A percentile compares a stretch with the other conserved stretches of the same genome.
Conservation (phyloP, 2,888 invertebrate species). For the Leucophenga maculata region DNA sequence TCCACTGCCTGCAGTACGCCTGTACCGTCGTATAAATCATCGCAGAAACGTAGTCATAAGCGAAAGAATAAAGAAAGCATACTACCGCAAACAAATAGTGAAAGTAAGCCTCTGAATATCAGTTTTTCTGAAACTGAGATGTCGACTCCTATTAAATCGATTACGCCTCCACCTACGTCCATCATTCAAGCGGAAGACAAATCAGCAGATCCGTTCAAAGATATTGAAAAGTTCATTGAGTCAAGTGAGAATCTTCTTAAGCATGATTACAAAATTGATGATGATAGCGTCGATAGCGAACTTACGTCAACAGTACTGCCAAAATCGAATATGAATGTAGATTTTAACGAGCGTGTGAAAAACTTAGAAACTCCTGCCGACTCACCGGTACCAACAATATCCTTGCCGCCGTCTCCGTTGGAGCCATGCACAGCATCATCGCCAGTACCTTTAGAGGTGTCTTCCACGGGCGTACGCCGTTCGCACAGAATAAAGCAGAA, state of each 20-base stretch:
- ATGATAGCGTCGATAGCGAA: constrained; percentile 45
- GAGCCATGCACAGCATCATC: constrained; percentile 2
- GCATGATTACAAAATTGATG: constrained; percentile 63
- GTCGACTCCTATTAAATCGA: background rate
- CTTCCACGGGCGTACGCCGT: constrained; percentile 76
- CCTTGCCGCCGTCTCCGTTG: constrained; percentile 51
- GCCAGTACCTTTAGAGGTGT: background rate
- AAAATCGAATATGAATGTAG: constrained; percentile 17
- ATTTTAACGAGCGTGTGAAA: constrained; percentile 45
- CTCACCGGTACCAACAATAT: constrained; percentile 51
- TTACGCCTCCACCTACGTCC: constrained; percentile 23
- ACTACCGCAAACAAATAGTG: too few relatives aligned
- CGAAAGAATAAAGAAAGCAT: constrained; percentile 14
- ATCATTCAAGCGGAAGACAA: constrained; percentile 42
- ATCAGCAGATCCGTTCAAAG: constrained; percentile 62
- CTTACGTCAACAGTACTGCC: constrained; percentile 26
- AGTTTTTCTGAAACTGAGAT: too few relatives aligned
- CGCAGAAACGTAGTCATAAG: background rate
- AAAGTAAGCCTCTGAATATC: too few relatives aligned
- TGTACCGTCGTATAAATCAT: constrained; percentile 20
- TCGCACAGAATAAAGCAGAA: constrained; percentile 85
- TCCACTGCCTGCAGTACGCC: too few relatives aligned
- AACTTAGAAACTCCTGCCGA: constrained; percentile 59
- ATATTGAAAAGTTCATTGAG: constrained; percentile 69
- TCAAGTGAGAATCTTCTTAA: constrained; percentile 68